Evolutionary conservation across 2,113 vertebrate genomes (phyloP), one percentile per base, ranked within the genome.

Genomic region (Corydoras maculifer): DNA sequence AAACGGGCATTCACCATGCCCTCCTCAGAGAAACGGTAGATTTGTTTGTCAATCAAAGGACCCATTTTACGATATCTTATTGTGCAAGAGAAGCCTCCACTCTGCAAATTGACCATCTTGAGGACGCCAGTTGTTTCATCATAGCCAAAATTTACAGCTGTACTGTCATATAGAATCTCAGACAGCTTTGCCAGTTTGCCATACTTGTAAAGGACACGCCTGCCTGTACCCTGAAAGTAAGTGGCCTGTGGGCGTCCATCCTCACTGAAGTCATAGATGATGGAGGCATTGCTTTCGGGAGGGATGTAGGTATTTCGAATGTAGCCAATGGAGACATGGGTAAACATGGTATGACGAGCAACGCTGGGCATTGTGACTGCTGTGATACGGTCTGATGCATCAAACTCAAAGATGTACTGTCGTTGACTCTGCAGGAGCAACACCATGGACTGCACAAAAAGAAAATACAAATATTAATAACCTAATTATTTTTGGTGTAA

Each of bases 1-100:
- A 99, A 99, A 73, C 97, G 89, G 0, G 96, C 97, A 3, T 98
- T 98, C 75, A 99, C 96, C 97, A 99, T 99, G 1, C 96, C 97
- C 85, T 99, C 97, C 80, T 99, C 96, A 0, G 94, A 97, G 84
- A 97, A 99, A 66, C 97, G 89, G 71, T 98, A 98, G 84, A 99
- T 98, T 81, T 98, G 97, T 82, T 98, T 97, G 89, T 99, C 96
- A 9, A 99, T 91, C 0, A 99, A 90, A 0, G 97, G 97, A 9
- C 97, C 97, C 6, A 98, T 94, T 78, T 98, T 98, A 31, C 97
- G 90, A 73, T 98, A 99, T 73, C 97, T 91, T 72, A 99, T 98
- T 0, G 96, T 98, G 79, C 96, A 98, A 13, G 96, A 98, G 86
- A 99, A 98, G 53, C 94, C 92, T 15, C 97, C 96, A 0, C 93